Evolutionary conservation across 2,797 vertebrate genomes (phyloP).

Genomic region (Platyrinchus mystaceus): DNA sequence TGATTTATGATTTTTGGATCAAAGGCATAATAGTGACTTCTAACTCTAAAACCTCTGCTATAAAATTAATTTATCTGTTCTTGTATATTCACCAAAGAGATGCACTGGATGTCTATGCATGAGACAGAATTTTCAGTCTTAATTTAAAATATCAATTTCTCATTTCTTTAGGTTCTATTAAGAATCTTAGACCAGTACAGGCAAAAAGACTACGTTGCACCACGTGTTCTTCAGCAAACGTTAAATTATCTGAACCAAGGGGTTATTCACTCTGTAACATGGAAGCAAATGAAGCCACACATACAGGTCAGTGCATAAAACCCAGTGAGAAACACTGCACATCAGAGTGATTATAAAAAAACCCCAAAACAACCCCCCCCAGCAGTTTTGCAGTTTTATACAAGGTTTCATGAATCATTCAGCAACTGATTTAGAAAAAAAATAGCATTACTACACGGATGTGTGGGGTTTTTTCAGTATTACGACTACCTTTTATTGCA

Average conservation of each 20-base stretch:
- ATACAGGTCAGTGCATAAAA: slow-evolving; percentile 84
- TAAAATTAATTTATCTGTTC: background rate
- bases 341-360: background rate
- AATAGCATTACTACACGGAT: background rate
- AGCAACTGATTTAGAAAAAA: background rate
- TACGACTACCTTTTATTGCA: background rate
- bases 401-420: background rate
- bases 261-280: slow-evolving; percentile 89
- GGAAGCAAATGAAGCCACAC: slow-evolving; percentile 96
- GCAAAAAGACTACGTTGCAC: slow-evolving; percentile 90
- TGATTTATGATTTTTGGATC: background rate
- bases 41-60: background rate
- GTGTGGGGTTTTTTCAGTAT: background rate
- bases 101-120: background rate
- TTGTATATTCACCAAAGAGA: background rate
- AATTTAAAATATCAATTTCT: background rate
- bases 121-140: background rate
- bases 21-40: background rate
- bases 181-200: slow-evolving; percentile 93
- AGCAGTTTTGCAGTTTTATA: background rate
- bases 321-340: background rate
- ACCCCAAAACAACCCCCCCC: rapidly evolving
- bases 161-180: slow-evolving; percentile 83
- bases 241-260: slow-evolving; percentile 92
- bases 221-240: slow-evolving; percentile 92